Conservation (phyloP, 2,113 vertebrate species). For the Amphiprion percula region DNA sequence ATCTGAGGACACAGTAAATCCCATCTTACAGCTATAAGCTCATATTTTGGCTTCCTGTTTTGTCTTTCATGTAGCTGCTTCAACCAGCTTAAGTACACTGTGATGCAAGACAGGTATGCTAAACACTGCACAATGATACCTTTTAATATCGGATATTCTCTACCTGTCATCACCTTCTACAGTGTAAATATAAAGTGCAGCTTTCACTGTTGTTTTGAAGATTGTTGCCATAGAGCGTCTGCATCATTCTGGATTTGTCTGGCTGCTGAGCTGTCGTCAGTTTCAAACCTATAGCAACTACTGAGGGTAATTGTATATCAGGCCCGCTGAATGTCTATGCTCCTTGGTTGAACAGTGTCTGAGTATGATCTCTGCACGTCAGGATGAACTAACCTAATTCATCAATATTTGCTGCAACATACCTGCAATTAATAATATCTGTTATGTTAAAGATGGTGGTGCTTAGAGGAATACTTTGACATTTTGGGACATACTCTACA, state of each 20-base stretch:
- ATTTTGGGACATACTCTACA: too few species aligned
- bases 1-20: neutral
- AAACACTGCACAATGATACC: neutral
- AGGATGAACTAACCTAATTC: neutral
- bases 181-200: slow-evolving; percentile 2
- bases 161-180: neutral
- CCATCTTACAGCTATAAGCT: neutral
- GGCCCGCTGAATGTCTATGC: neutral
- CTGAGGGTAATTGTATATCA: neutral
- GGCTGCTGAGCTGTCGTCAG: slow-evolving; percentile 11
- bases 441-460: too few species aligned
- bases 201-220: neutral
- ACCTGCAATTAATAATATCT: too few species aligned
- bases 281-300: neutral
- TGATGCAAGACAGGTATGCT: too few species aligned
- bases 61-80: neutral
- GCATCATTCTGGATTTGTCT: slow-evolving; percentile 18
- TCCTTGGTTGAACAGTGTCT: neutral
- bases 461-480: too few species aligned
- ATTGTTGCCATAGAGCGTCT: slow-evolving; percentile 32
- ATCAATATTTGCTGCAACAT: neutral
- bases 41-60: neutral
- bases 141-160: slow-evolving; percentile 2
- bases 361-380: neutral
- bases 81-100: neutral